phyloP scores from a whole-genome alignment of 2,797 vertebrate genomes.

The Ctenopoma multispine region DNA sequence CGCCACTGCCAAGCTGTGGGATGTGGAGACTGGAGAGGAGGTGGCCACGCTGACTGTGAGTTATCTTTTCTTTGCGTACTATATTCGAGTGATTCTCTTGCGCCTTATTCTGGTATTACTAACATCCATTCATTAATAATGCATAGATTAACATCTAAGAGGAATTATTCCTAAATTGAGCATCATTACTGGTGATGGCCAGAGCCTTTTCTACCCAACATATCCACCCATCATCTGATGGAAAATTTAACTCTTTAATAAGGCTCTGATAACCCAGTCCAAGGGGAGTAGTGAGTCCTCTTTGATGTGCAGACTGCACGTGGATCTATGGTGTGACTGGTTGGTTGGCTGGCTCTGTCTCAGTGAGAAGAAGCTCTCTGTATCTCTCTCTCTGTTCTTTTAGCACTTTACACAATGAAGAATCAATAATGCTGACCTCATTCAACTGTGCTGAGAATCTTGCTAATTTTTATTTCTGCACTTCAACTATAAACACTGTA shows the following conservation, averaged over 20 bases:
- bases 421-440: slow-evolving; percentile 31
- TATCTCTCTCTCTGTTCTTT: slow-evolving; percentile 29
- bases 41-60: slow-evolving; percentile 87
- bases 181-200: not conserved
- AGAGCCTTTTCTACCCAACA: slow-evolving; percentile 1
- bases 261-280: slow-evolving; percentile 15
- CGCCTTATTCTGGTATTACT: not conserved
- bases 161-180: slow-evolving; percentile 19
- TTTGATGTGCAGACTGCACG: slow-evolving; percentile 50
- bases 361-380: slow-evolving; percentile 13
- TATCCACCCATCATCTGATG: slow-evolving; percentile 10
- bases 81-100: not conserved
- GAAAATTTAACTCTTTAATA: slow-evolving; percentile 29
- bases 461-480: slow-evolving; percentile 3
- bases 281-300: slow-evolving; percentile 18
- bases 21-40: slow-evolving; percentile 90
- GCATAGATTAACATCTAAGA: slow-evolving; percentile 6
- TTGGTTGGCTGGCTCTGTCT: slow-evolving; percentile 34
- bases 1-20: slow-evolving; percentile 91
- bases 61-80: slow-evolving; percentile 29
- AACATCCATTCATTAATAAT: slow-evolving; percentile 23
- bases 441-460: slow-evolving; percentile 13
- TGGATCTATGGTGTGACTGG: slow-evolving; percentile 44
- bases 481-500: slow-evolving; percentile 3
- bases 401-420: slow-evolving; percentile 17